phyloP scores from a whole-genome alignment of 2,113 vertebrate genomes.

The Cynoglossus semilaevis region DNA sequence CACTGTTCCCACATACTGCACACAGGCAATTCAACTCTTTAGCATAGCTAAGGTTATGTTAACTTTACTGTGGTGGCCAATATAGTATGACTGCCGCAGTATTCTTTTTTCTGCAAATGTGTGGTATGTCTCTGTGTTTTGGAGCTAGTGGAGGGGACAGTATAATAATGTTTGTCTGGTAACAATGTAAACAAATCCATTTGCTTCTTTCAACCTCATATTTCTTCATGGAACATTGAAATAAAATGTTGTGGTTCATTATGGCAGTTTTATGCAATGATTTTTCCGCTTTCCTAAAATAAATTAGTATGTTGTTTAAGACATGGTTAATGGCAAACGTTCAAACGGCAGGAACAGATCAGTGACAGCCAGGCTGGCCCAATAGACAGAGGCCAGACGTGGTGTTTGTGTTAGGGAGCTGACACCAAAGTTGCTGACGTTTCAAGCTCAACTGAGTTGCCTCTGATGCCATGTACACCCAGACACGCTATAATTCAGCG shows the following conservation, averaged over 20 bases:
- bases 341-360: constrained; percentile 66
- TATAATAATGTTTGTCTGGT: constrained; percentile 40
- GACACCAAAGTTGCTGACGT: constrained; percentile 52
- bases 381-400: constrained; percentile 67
- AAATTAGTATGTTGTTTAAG: constrained; percentile 41
- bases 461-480: constrained; percentile 6
- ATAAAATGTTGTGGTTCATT: constrained; percentile 11
- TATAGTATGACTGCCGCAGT: constrained; percentile 19
- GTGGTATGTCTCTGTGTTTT: constrained; percentile 24
- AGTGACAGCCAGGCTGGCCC: constrained; percentile 67
- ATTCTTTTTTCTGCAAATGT: constrained; percentile 30
- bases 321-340: constrained; percentile 36
- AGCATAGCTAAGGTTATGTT: constrained; percentile 49
- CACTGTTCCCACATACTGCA: no score
- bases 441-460: constrained; percentile 32
- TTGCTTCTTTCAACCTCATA: constrained; percentile 31
- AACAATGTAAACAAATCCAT: constrained; percentile 42
- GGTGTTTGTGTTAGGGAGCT: constrained; percentile 30
- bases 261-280: constrained; percentile 34
- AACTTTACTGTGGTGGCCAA: constrained; percentile 31
- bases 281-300: constrained; percentile 24
- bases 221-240: constrained; percentile 25
- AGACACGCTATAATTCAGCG: constrained; percentile 36
- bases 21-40: no score
- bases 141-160: constrained; percentile 40